A percentile compares a stretch with the other conserved stretches of the same genome.
These are phyloP conservation scores for Lepisosteus oculatus DNA, from an alignment of 2,113 vertebrate genomes.

Conservation along the genomic window DNA sequence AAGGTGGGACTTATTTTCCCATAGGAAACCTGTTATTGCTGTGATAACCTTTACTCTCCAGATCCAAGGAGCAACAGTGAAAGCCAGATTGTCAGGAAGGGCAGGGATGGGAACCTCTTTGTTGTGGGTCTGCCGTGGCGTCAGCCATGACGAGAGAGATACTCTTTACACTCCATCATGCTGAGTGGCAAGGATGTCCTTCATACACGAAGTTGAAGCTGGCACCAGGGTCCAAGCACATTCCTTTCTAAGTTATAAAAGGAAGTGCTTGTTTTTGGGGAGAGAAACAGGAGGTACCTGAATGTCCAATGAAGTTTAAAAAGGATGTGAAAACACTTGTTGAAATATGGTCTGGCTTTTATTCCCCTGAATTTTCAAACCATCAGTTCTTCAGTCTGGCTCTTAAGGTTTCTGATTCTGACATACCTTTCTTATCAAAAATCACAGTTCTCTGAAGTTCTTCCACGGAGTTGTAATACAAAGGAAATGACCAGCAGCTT, in stretches of 20 bases:
- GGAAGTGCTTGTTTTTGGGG: constrained; percentile 3
- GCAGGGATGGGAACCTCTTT: constrained; percentile 13
- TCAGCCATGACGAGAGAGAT: no score
- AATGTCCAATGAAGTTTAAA: no score
- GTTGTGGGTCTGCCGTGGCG: background rate
- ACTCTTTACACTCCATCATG: no score
- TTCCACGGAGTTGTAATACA: no score
- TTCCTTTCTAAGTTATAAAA: background rate
- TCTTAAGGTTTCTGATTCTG: no score
- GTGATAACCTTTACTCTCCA: background rate
- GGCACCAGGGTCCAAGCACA: background rate
- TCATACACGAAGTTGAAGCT: background rate
- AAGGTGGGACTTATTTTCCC: background rate
- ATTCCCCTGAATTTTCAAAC: no score
- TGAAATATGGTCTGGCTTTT: no score
- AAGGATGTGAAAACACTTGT: no score
- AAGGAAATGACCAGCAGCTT: no score
- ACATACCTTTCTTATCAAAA: no score
- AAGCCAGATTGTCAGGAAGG: constrained; percentile 10
- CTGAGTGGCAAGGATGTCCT: background rate
- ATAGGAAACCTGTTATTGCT: background rate
- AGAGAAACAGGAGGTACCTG: background rate
- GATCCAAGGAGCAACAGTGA: background rate
- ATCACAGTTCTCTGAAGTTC: no score
- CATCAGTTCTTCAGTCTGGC: no score